Evolutionary conservation across 2,797 vertebrate genomes (phyloP), one percentile per base, ranked within the genome.

Genomic region (Pelobates cultripes): DNA sequence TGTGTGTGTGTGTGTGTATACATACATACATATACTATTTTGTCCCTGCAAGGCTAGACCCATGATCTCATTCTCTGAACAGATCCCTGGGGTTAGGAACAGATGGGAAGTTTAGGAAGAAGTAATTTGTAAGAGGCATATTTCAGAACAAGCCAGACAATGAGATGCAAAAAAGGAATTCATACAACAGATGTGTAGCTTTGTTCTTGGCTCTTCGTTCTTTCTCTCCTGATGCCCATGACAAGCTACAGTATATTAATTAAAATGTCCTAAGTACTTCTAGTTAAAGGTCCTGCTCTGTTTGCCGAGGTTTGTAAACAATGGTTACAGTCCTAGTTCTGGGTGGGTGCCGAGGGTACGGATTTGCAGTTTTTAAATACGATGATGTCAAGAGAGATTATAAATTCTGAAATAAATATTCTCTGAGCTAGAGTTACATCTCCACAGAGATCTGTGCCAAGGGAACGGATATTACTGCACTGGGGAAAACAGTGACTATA

Each of bases 71-170:
- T 53, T 43, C 57, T 73, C 14, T 45, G 40, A 51, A 43, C 70
- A 42, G 40, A 44, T 75, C 61, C 60, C 60, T 17, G 8, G n/a
- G 74, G 70, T 57, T 53, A 5, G 7, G 44, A 53, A 73, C 71
- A 80, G 78, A 80, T 80, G 78, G 78, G 51, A 9, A 10, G 47
- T n/a, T 55, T 53, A 14, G 47, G 44, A 68, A 15, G 44, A 15
- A 80, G 61, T 80, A 61, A 57, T 73, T 79, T 79, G 78, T 79
- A 73, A 73, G 70, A 71, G 60, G 60, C 77, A 72, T 28, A 72
- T 79, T 64, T 64, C 77, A 51, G 42, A n/a, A 12, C 40, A 66
- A 76, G 61, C 60, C 74, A 76, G 78, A 79, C 78, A 73, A 51
- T 53, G 43, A 79, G 70, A 79, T 73, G 53, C 61, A 15, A 9